Evolutionary conservation across 2,113 vertebrate genomes (phyloP), one percentile per base, ranked within the genome.

Genomic region (Carassius gibelio): DNA sequence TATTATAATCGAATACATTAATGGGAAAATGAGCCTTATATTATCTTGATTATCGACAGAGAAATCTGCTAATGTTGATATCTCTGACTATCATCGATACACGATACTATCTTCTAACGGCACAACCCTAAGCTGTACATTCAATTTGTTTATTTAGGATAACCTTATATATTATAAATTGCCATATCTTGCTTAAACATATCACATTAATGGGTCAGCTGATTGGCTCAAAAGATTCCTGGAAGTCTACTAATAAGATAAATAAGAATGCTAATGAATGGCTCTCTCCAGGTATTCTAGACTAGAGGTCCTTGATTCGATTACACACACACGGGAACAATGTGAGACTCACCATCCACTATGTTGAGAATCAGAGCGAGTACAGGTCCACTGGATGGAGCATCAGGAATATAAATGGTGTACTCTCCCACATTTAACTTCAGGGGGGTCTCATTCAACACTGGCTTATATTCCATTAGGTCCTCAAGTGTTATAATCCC

Each of bases 361-460:
- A 99, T 97, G 90, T 98, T 98, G 87, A 99, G 95, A 82, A 98
- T 98, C 81, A 99, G 96, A 10, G 93, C 94, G 72, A 99, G 94
- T 83, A 99, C 97, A 0, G 97, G 96, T 50, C 98, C 98, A 0
- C 98, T 96, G 88, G 97, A 95, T 0, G 98, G 98, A 76, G 96
- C 96, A 1, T 93, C 95, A 34, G 97, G 96, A 1, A 92, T 91
- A 7, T 97, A 93, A 85, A 99, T 91, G n/a, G 92, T 95, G 72
- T 93, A 95, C 23, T 98, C 95, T 8, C 97, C 97, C 0, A 99
- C 90, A 0, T 87, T 89, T 83, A 97, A 62, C 66, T 90, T 91
- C 42, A 96, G 91, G 0, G 97, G 96, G 3, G 95, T 89, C 84
- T 97, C 94, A 0, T 96, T 95, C 87, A 98, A 89, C 38, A 95